Conservation (phyloP, 1,140 invertebrate species). For the Gonioctena quinquepunctata region DNA sequence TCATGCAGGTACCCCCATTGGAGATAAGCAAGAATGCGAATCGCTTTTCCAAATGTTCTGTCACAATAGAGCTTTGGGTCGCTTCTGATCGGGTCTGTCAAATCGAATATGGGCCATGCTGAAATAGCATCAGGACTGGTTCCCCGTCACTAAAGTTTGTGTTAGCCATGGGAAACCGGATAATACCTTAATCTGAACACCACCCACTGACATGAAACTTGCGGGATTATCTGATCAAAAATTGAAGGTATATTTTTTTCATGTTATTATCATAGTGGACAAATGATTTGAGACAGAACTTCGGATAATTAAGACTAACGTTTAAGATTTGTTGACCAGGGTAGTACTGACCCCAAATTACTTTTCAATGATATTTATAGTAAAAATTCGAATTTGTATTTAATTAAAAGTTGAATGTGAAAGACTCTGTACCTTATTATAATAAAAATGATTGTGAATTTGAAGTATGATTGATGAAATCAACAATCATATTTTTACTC, state of each 20-base stretch:
- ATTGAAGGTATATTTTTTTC: constrained; percentile 61
- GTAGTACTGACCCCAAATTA: too few species aligned
- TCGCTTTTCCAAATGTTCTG: constrained; percentile 86
- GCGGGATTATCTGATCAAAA: constrained; percentile 68
- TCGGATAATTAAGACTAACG: too few species aligned
- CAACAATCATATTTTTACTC: too few species aligned
- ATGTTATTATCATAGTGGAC: too few species aligned
- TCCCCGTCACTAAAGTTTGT: constrained; percentile 78
- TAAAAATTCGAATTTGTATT: too few species aligned
- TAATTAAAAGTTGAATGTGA: too few species aligned
- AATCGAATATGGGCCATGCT: constrained; percentile 91
- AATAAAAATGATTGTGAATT: too few species aligned
- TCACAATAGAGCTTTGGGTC: constrained; percentile 64
- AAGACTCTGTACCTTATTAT: too few species aligned
- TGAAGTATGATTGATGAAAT: too few species aligned
- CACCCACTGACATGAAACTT: constrained; percentile 72
- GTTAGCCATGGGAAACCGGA: constrained; percentile 67
- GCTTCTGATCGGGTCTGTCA: constrained; percentile 83
- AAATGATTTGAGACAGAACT: too few species aligned
- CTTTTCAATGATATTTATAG: too few species aligned
- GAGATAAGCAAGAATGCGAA: constrained; percentile 84
- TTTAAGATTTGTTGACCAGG: too few species aligned
- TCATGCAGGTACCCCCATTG: constrained; percentile 62
- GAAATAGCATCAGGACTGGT: constrained; percentile 87
- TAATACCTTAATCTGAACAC: constrained; percentile 76